Percentiles rank a stretch among this genome's conserved stretches.
Evolutionary conservation across 2,113 vertebrate genomes (phyloP).

Genomic region (Stigmatopora nigra): DNA sequence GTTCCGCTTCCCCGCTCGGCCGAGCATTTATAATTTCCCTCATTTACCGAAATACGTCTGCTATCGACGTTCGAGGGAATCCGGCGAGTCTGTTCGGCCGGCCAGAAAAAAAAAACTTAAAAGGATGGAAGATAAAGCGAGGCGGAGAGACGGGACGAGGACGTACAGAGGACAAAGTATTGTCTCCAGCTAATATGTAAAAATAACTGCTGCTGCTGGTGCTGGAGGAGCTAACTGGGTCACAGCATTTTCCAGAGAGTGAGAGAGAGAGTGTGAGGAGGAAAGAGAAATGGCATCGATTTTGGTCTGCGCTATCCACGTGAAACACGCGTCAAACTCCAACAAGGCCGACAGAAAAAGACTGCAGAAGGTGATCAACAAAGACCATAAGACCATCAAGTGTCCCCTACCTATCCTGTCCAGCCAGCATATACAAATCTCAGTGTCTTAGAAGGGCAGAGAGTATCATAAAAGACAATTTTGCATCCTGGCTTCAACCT

Average conservation of each 20-base stretch:
- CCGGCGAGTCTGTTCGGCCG: constrained; percentile 10
- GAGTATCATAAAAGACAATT: too few species aligned
- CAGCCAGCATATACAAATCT: too few species aligned
- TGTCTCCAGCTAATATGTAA: constrained; percentile 69
- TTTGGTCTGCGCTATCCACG: constrained; percentile 44
- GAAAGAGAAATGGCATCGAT: constrained; percentile 35
- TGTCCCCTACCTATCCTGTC: too few species aligned
- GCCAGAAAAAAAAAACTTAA: constrained; percentile 18
- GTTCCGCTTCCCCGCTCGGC: neutral
- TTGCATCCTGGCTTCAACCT: too few species aligned
- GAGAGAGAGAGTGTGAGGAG: constrained; percentile 1
- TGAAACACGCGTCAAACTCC: constrained; percentile 49
- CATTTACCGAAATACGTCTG: neutral
- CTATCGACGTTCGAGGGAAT: constrained; percentile 3
- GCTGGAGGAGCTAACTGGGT: constrained; percentile 69
- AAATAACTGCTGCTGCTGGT: constrained; percentile 66
- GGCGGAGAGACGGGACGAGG: constrained; percentile 35
- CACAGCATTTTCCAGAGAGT: constrained; percentile 70
- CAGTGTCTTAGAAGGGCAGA: too few species aligned
- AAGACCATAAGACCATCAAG: too few species aligned
- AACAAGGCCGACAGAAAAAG: constrained; percentile 3
- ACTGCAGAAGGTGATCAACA: too few species aligned
- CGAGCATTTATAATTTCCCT: neutral
- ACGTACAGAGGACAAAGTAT: constrained; percentile 59
- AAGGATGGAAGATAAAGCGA: constrained; percentile 30